Conservation (phyloP, 2,113 vertebrate genomes). For the Polypterus senegalus region DNA sequence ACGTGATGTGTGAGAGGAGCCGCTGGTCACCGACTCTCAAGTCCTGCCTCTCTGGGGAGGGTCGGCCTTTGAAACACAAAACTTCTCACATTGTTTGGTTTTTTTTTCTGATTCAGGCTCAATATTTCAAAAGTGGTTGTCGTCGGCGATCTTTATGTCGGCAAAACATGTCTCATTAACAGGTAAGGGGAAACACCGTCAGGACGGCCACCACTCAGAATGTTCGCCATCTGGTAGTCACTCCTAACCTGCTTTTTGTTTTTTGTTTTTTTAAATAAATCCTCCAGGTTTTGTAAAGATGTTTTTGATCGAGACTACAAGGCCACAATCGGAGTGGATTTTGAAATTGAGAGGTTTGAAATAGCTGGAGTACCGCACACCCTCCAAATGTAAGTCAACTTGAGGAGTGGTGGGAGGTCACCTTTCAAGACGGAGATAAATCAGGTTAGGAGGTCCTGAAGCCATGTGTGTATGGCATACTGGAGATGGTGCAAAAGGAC, state of each 20-base stretch:
- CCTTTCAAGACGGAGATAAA: too few species aligned
- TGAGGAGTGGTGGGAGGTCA: too few species aligned
- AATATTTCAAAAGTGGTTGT: constrained; percentile 82
- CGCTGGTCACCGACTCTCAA: background rate
- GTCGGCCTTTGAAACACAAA: background rate
- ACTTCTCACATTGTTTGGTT: background rate
- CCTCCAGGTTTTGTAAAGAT: constrained; percentile 78
- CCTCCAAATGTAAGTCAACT: constrained; percentile 73
- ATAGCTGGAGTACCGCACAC: constrained; percentile 65
- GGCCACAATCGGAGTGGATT: constrained; percentile 85
- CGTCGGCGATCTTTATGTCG: constrained; percentile 77
- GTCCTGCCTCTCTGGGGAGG: background rate
- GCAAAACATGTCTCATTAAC: constrained; percentile 85
- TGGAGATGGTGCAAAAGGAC: too few species aligned
- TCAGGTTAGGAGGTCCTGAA: too few species aligned
- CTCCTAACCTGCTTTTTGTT: background rate
- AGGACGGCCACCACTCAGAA: background rate
- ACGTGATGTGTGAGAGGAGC: too few species aligned
- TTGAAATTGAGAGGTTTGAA: constrained; percentile 83
- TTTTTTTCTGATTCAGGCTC: constrained; percentile 42
- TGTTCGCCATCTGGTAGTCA: background rate
- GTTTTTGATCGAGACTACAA: constrained; percentile 77
- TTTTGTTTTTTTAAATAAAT: background rate
- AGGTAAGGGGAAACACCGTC: constrained; percentile 40
- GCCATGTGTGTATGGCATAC: too few species aligned